Evolutionary conservation across 2,797 vertebrate genomes (phyloP).

Genomic region (Sebastes trivittatus): DNA sequence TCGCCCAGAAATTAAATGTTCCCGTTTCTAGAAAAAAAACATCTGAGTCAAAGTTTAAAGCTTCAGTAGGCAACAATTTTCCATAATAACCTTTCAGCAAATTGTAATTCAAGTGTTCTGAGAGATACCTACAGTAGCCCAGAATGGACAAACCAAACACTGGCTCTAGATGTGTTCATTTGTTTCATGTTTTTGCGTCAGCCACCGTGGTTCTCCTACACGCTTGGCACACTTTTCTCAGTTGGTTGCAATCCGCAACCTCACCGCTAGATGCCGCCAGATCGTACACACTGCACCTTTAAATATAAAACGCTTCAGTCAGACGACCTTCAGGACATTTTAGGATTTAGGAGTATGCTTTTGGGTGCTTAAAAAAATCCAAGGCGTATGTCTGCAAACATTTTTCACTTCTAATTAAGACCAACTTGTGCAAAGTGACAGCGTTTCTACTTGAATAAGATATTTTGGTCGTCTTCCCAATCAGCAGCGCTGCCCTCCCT

Average conservation of each 20-base stretch:
- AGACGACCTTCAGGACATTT: constrained; percentile 2
- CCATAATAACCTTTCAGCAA: no score
- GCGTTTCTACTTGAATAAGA: constrained; percentile 12
- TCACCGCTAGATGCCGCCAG: background rate
- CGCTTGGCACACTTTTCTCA: no score
- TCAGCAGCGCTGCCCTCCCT: constrained; percentile 13
- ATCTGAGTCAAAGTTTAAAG: background rate
- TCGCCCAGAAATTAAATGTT: background rate
- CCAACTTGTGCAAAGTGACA: constrained; percentile 23
- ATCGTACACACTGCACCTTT: background rate
- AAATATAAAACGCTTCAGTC: background rate
- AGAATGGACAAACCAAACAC: no score
- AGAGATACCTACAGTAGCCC: no score
- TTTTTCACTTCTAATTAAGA: constrained; percentile 12
- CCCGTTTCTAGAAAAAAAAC: background rate
- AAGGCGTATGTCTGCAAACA: background rate
- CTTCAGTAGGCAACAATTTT: no score
- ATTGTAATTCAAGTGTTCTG: no score
- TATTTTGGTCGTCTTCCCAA: background rate
- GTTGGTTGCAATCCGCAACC: background rate
- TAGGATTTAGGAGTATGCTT: background rate
- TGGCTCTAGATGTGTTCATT: no score
- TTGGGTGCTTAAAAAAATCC: background rate
- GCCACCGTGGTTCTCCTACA: no score
- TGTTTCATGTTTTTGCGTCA: rapidly evolving